Conservation (phyloP, 2,113 vertebrate genomes). For the Tympanuchus pallidicinctus region DNA sequence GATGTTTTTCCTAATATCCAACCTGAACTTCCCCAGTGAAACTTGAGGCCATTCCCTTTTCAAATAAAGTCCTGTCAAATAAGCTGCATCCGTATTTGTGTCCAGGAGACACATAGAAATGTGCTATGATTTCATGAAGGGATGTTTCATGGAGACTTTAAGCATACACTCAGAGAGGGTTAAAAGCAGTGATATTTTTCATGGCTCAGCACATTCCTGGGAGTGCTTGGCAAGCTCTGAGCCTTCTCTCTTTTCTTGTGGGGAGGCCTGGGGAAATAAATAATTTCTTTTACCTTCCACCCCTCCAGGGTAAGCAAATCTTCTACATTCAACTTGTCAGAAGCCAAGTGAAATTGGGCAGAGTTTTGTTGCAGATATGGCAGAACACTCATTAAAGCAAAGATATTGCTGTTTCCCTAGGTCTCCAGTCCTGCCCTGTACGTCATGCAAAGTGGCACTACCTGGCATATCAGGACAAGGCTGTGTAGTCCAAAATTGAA, state of each 20-base stretch:
- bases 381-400: neutral
- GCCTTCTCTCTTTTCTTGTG: neutral
- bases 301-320: neutral
- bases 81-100: neutral
- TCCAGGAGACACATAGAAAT: neutral
- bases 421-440: neutral
- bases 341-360: accelerated
- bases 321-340: neutral
- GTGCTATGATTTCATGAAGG: neutral
- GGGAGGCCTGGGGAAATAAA: neutral
- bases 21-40: no score
- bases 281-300: neutral
- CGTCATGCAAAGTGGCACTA: neutral
- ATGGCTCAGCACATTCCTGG: neutral
- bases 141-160: neutral
- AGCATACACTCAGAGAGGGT: neutral
- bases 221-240: neutral
- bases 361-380: neutral
- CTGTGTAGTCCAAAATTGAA: neutral
- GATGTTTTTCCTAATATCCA: no score
- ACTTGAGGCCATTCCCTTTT: no score
- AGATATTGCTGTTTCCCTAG: neutral
- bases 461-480: neutral
- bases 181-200: neutral
- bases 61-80: neutral